A percentile compares a stretch with the other conserved stretches of the same genome.
Evolutionary conservation across 2,797 vertebrate genomes (phyloP).

Genomic region (Chrosomus eos): DNA sequence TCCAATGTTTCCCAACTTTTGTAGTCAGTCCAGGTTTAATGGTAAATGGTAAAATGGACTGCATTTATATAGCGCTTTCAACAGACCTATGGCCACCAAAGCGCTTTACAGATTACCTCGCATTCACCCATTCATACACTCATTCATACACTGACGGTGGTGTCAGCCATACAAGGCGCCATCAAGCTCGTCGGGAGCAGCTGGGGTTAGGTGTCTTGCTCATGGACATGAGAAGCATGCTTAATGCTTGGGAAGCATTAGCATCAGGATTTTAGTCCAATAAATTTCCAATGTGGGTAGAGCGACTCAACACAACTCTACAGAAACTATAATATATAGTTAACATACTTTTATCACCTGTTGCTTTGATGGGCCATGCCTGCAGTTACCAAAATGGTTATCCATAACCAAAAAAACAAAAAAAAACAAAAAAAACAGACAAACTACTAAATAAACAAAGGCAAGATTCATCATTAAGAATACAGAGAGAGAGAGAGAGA

Average conservation of each 20-base stretch:
- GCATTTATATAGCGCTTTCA: too few species aligned
- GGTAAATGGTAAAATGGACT: too few species aligned
- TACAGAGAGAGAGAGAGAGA: not conserved
- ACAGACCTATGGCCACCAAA: too few species aligned
- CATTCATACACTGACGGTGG: too few species aligned
- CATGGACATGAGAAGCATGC: too few species aligned
- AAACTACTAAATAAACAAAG: constrained; percentile 2
- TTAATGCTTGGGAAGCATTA: not conserved
- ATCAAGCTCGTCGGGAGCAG: too few species aligned
- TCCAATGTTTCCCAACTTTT: not conserved
- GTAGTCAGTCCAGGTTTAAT: too few species aligned
- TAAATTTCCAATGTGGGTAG: not conserved
- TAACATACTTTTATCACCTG: not conserved
- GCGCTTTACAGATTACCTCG: too few species aligned
- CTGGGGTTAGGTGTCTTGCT: too few species aligned
- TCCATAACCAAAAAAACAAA: not conserved
- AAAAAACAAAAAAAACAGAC: not conserved
- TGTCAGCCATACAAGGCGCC: too few species aligned
- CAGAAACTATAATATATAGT: not conserved
- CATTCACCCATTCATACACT: too few species aligned
- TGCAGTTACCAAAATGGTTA: not conserved
- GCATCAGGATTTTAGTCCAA: not conserved
- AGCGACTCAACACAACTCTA: not conserved
- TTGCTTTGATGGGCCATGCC: not conserved
- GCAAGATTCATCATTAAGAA: not conserved